Base-by-base conservation (phyloP, 1,140 invertebrate species). In the Dreissena polymorpha region DNA sequence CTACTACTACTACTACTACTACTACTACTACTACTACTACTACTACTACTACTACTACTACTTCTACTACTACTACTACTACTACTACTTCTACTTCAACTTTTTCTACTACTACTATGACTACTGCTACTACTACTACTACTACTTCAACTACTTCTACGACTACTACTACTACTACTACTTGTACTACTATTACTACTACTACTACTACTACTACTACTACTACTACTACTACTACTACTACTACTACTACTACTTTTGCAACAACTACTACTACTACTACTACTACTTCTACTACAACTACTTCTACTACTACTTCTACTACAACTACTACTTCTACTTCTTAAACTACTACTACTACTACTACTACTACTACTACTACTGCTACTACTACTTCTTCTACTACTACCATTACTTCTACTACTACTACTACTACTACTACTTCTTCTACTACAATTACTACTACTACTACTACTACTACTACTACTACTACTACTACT, bases 1-100 rank as follows among this genome's bases (percentile, higher is more conserved):
- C 53, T 83, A 64, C 74, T 83, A 64, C 74, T 83, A 68, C 73
- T 78, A 77, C 81, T 83, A 68, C 73, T 78, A 77, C 81, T 83
- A 68, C 74, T 78, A 77, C 74, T 69, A 39, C 74, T 78, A 51
- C 64, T 78, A 49, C 73, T 78, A 68, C 60, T 78, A 78, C 73
- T 77, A 83, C 72, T 78, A 78, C 74, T 78, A 68, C 74, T 78
- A 78, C 81, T 78, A 53, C 74, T 78, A 67, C 74, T 69, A 68
- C 73, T 78, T 68, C 73, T 78, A 77, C 74, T 78, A 67, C 74
- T 55, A 77, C 73, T 69, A 77, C 74, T 53, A 77, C 73, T 53
- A 77, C 73, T 53, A 55, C 73, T 83, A 78, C 81, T 83, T 53
- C 74, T 83, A 83, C 64, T 72, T n/a, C n/a, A n/a, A n/a, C n/a